Evolutionary conservation across 2,113 vertebrate genomes (phyloP).

Genomic region (Notarius lentiginosus): DNA sequence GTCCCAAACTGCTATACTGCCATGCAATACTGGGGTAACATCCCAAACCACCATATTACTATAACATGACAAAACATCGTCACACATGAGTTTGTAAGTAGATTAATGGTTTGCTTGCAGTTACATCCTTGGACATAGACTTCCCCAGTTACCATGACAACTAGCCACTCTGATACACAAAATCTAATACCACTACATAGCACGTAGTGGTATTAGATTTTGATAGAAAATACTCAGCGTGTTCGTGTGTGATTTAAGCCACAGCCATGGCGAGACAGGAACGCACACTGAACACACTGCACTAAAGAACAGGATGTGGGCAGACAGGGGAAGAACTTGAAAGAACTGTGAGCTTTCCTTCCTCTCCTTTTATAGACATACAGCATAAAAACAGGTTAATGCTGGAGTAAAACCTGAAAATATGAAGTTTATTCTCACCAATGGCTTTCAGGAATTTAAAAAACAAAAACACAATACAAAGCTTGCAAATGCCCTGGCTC

Average conservation of each 20-base stretch:
- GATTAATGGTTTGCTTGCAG: neutral
- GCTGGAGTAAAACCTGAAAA: neutral
- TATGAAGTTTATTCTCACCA: neutral
- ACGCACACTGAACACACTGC: neutral
- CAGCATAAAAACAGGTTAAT: neutral
- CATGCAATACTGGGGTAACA: neutral
- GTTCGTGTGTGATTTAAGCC: neutral
- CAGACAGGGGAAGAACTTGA: neutral
- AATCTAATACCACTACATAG: no score
- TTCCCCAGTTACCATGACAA: neutral
- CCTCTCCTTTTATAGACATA: constrained; percentile 27
- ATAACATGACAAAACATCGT: neutral
- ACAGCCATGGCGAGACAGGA: neutral
- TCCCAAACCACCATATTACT: neutral
- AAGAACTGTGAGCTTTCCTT: constrained; percentile 10
- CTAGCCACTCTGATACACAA: neutral
- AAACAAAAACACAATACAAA: neutral
- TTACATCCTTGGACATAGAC: neutral
- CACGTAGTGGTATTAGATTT: no score
- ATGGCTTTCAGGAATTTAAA: neutral
- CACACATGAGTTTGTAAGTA: neutral
- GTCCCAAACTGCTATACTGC: neutral
- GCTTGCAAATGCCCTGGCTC: neutral
- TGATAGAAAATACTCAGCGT: neutral
- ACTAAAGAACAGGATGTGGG: constrained; percentile 14